These are phyloP conservation scores for Perodicticus potto DNA, from an alignment of 2,797 vertebrate genomes.

Conservation along the genomic window DNA sequence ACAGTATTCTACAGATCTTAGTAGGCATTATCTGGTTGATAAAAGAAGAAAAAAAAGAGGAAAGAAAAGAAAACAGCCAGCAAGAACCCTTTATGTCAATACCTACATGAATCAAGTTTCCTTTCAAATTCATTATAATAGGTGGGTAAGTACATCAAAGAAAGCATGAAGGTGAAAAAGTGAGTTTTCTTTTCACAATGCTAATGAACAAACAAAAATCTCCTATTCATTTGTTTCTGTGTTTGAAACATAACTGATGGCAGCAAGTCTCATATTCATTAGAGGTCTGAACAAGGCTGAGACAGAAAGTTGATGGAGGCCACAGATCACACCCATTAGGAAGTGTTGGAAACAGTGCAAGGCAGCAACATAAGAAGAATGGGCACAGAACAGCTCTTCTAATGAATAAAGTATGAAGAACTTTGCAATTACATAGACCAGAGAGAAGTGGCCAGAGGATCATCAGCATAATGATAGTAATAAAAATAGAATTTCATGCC, in stretches of 20 bases:
- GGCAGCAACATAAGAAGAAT: neutral
- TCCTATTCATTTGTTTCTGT: constrained; percentile 17
- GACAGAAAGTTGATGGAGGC: constrained; percentile 1
- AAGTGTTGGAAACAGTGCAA: neutral
- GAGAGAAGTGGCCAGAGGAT: constrained; percentile 60
- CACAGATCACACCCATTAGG: constrained; percentile 31
- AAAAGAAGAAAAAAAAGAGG: neutral
- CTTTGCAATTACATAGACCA: constrained; percentile 59
- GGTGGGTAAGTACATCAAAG: constrained; percentile 2
- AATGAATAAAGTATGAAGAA: constrained; percentile 78
- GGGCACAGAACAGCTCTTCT: neutral
- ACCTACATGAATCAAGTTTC: neutral
- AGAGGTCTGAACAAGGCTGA: neutral
- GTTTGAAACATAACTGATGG: constrained; percentile 25
- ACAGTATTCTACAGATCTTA: neutral
- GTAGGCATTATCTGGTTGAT: neutral
- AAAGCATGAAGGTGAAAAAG: constrained; percentile 7
- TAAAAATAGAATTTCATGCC: constrained; percentile 63
- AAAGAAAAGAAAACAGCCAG: neutral
- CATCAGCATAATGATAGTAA: constrained; percentile 67
- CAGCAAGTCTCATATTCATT: neutral
- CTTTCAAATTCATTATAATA: neutral
- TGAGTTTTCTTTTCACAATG: neutral
- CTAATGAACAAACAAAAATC: constrained; percentile 51
- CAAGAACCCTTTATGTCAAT: neutral